Percentiles rank a stretch among this genome's conserved stretches.
These are phyloP conservation scores for Pammene aurita DNA, from an alignment of 2,888 invertebrate species.

Conservation along the genomic window DNA sequence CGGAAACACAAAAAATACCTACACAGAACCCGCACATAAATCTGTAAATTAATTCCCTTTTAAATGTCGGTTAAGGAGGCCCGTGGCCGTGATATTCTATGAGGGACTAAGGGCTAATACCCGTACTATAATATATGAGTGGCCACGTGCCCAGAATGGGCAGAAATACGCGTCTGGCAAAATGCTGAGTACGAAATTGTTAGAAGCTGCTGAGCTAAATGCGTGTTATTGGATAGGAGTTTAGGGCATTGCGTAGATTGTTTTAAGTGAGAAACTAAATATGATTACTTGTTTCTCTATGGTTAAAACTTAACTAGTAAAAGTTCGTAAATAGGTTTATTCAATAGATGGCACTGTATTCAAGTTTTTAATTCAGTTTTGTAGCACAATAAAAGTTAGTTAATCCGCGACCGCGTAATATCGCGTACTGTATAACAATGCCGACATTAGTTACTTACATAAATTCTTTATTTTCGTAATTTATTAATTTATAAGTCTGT, in stretches of 20 bases:
- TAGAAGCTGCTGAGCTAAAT: constrained; percentile 14
- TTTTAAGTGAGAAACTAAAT: neutral
- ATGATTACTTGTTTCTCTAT: too few relatives aligned
- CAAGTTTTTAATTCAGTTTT: too few relatives aligned
- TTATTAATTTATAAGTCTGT: too few relatives aligned
- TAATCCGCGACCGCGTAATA: too few relatives aligned
- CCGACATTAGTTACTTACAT: too few relatives aligned
- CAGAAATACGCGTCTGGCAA: constrained; percentile 16
- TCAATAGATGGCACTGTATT: too few relatives aligned
- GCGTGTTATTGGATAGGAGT: constrained; percentile 16
- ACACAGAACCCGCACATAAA: constrained; percentile 36
- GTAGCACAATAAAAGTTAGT: too few relatives aligned
- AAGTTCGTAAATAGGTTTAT: too few relatives aligned
- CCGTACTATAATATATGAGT: constrained; percentile 34
- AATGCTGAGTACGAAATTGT: constrained; percentile 27
- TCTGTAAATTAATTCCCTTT: constrained; percentile 32
- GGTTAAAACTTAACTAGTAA: too few relatives aligned
- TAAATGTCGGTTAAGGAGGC: constrained; percentile 31
- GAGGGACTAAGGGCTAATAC: constrained; percentile 22
- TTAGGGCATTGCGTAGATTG: constrained; percentile 1
- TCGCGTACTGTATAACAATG: too few relatives aligned
- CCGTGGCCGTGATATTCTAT: constrained; percentile 24
- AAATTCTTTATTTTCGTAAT: too few relatives aligned
- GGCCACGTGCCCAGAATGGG: constrained; percentile 33
- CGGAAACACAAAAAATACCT: constrained; percentile 21